Evolutionary conservation across 1,140 invertebrate genomes (phyloP).

Genomic region (Apis cerana): DNA sequence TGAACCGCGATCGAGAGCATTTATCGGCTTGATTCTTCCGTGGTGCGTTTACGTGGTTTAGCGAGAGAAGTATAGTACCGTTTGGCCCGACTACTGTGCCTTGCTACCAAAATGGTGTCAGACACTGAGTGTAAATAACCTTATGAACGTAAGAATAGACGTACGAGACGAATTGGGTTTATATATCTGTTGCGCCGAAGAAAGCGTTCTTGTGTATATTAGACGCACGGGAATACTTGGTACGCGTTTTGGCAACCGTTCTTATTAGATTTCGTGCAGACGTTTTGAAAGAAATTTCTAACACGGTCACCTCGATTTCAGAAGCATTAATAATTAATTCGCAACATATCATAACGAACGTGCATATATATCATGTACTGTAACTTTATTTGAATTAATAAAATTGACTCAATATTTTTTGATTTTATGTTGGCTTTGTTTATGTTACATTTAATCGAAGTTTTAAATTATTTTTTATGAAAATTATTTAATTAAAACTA

Average conservation of each 20-base stretch:
- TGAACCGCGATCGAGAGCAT: not conserved
- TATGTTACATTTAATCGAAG: too few relatives aligned
- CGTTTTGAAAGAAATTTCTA: not conserved
- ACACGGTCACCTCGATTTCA: slow-evolving; percentile 11
- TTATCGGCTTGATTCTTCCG: slow-evolving; percentile 1
- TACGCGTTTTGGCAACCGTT: slow-evolving; percentile 6
- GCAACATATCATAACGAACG: not conserved
- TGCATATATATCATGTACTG: too few relatives aligned
- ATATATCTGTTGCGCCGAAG: slow-evolving; percentile 43
- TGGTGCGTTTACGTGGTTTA: slow-evolving; percentile 19
- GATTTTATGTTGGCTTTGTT: too few relatives aligned
- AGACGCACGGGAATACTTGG: slow-evolving; percentile 7
- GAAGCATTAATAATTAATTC: not conserved
- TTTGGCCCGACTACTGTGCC: slow-evolving; percentile 42
- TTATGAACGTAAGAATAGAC: slow-evolving; percentile 68
- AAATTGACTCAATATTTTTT: too few relatives aligned
- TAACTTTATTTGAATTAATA: not conserved
- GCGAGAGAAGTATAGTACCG: slow-evolving; percentile 42
- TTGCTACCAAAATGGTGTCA: slow-evolving; percentile 66
- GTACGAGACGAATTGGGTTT: slow-evolving; percentile 62
- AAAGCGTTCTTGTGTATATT: slow-evolving; percentile 40
- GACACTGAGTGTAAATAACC: slow-evolving; percentile 66
- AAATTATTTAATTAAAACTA: not conserved
- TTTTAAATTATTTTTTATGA: too few relatives aligned
- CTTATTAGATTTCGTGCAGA: not conserved